Evolutionary conservation across 2,888 invertebrate genomes (phyloP).

Genomic region (Tiliacea aurago): DNA sequence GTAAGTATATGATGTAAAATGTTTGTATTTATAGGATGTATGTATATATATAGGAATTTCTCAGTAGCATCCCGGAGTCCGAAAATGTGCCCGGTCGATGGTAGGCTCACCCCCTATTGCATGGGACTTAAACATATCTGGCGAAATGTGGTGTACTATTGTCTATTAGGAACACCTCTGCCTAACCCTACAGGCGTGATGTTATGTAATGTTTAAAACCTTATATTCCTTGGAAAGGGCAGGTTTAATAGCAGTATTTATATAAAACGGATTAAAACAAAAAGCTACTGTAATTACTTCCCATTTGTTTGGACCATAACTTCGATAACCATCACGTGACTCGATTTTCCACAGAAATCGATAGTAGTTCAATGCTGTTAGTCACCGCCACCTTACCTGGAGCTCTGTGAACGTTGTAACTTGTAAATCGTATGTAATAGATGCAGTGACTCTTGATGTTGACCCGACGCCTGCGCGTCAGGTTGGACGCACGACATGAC

Average conservation of each 20-base stretch:
- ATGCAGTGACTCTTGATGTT: conserved; percentile 41
- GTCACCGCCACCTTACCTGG: background rate
- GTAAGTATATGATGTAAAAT: no score
- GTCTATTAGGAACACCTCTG: background rate
- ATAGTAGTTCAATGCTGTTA: background rate
- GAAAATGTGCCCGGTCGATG: background rate
- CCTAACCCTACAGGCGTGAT: background rate
- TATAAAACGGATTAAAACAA: background rate
- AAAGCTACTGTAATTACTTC: background rate
- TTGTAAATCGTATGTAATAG: conserved; percentile 17
- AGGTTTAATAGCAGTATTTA: background rate
- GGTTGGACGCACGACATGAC: background rate
- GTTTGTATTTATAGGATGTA: no score
- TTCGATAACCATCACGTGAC: background rate
- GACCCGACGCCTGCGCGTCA: background rate
- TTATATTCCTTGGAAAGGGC: background rate
- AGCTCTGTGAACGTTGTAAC: background rate
- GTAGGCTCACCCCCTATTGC: background rate
- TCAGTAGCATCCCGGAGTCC: background rate
- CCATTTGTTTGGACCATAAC: background rate
- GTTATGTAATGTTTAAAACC: background rate
- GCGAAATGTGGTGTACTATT: background rate
- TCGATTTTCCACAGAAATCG: background rate
- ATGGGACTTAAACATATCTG: background rate
- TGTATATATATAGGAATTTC: no score